Conservation (phyloP, 2,888 invertebrate genomes). For the Cephus spinipes region DNA sequence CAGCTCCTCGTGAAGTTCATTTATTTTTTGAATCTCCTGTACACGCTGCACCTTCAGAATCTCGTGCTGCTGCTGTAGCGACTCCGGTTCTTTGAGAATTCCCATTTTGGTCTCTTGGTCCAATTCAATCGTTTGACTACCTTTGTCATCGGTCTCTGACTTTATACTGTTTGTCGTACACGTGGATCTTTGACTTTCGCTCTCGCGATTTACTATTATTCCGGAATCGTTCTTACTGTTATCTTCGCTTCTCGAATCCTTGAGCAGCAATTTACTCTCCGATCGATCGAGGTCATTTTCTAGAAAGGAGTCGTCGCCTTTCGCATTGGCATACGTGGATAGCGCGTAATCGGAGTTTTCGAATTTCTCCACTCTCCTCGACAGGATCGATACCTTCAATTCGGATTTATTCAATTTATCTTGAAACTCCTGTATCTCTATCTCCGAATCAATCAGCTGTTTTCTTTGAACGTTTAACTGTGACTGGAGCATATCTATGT, state of each 20-base stretch:
- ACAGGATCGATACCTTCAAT: not conserved
- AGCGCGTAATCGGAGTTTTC: not conserved
- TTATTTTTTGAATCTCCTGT: slow-evolving; percentile 30
- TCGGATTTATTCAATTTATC: slow-evolving; percentile 13
- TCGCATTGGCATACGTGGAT: not conserved
- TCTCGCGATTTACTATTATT: slow-evolving; percentile 31
- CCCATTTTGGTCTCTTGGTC: slow-evolving; percentile 6
- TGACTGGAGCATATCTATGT: slow-evolving; percentile 22
- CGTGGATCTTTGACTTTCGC: slow-evolving; percentile 19
- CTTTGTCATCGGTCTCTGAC: slow-evolving; percentile 32
- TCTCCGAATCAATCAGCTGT: slow-evolving; percentile 25
- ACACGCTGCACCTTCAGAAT: slow-evolving; percentile 36
- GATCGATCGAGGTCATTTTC: not conserved
- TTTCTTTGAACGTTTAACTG: slow-evolving; percentile 22
- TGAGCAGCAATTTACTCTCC: not conserved
- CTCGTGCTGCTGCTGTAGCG: slow-evolving; percentile 42
- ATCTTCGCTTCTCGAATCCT: slow-evolving; percentile 21
- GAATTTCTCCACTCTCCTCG: not conserved
- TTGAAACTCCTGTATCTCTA: slow-evolving; percentile 12
- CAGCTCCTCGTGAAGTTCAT: slow-evolving; percentile 41
- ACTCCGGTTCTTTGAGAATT: slow-evolving; percentile 33
- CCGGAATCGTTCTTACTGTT: slow-evolving; percentile 56
- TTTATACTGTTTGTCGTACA: slow-evolving; percentile 28
- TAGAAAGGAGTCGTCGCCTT: not conserved
- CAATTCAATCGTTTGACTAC: slow-evolving; percentile 28